Evolutionary conservation across 2,888 invertebrate genomes (phyloP).

Genomic region (Morinoia aosen): DNA sequence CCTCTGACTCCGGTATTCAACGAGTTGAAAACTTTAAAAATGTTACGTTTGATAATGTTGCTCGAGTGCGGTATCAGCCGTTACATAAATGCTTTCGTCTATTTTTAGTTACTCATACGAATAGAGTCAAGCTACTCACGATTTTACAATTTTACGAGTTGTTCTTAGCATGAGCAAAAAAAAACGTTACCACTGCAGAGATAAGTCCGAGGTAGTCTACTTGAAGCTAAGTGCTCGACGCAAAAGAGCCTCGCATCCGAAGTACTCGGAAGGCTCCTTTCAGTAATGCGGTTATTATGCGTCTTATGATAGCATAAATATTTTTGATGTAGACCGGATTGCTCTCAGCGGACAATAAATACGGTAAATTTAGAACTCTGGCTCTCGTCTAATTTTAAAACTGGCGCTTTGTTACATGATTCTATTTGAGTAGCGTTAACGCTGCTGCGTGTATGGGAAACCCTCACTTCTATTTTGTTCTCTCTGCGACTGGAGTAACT

Average conservation of each 20-base stretch:
- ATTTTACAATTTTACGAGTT: background rate
- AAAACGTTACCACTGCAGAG: background rate
- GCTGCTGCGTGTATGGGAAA: background rate
- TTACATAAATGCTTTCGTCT: background rate
- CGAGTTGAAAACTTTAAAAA: background rate
- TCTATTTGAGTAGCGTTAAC: background rate
- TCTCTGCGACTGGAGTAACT: background rate
- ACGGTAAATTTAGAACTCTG: background rate
- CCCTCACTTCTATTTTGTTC: background rate
- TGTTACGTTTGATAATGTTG: background rate
- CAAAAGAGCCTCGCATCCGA: background rate
- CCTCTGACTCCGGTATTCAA: background rate
- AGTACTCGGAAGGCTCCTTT: background rate
- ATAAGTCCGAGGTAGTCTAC: background rate
- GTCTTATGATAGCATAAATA: background rate
- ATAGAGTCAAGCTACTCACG: background rate
- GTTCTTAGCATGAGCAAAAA: background rate
- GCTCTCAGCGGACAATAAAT: background rate
- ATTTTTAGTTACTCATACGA: background rate
- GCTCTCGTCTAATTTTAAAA: background rate
- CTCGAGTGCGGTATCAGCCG: too few species aligned
- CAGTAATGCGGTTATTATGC: background rate
- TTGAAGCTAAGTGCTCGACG: background rate
- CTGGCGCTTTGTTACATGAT: background rate
- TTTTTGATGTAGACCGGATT: background rate